A percentile compares a stretch with the other conserved stretches of the same genome.
phyloP scores from a whole-genome alignment of 2,113 vertebrate genomes.

The Gasterosteus nipponicus region DNA sequence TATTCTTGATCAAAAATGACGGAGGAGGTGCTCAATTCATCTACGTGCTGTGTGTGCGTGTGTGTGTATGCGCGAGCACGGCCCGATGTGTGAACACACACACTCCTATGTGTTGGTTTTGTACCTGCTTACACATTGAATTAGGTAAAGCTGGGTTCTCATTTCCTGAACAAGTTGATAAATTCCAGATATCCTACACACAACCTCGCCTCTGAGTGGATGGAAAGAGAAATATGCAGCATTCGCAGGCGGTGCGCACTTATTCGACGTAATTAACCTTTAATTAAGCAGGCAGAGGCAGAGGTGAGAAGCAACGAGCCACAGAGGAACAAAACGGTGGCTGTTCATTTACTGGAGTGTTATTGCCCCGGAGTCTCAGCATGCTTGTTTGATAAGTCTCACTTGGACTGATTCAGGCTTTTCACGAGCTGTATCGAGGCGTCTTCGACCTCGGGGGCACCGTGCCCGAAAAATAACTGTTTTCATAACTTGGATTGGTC shows the following conservation, averaged over 20 bases:
- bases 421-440: background rate
- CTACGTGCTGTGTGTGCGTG: constrained; percentile 24
- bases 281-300: constrained; percentile 78
- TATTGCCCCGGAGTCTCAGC: constrained; percentile 14
- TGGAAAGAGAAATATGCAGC: constrained; percentile 41
- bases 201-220: constrained; percentile 7
- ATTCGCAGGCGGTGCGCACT: constrained; percentile 34
- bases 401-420: background rate
- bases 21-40: constrained; percentile 49
- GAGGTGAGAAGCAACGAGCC: constrained; percentile 60
- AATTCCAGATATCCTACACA: constrained; percentile 69
- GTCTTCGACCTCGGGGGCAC: constrained; percentile 12
- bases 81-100: constrained; percentile 8
- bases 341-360: constrained; percentile 67
- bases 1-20: constrained; percentile 77
- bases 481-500: background rate
- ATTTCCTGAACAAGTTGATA: constrained; percentile 78
- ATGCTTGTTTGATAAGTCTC: background rate
- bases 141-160: constrained; percentile 53
- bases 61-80: background rate
- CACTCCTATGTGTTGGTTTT: constrained; percentile 58
- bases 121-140: constrained; percentile 60
- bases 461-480: background rate
- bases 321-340: constrained; percentile 76
- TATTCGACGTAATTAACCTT: constrained; percentile 79